Evolutionary conservation across 53 echinoderm and acorn worm species (phyloP).

Genomic region (Hippasteria phrygiana): DNA sequence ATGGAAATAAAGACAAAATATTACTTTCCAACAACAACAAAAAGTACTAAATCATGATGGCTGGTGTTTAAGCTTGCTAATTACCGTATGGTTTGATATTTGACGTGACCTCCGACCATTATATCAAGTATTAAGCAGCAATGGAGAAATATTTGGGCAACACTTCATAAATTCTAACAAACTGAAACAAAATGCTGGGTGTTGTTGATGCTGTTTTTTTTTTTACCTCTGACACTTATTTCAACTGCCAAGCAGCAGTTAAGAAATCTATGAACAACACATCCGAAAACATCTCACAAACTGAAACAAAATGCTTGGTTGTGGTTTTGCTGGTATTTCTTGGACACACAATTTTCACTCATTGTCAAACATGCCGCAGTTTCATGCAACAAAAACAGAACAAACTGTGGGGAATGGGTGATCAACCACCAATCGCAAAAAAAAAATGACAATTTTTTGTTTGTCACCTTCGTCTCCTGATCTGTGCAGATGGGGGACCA

Average conservation of each 20-base stretch:
- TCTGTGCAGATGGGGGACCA: constrained; percentile 88
- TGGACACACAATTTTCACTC: background rate
- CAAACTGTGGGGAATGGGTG: constrained; percentile 27
- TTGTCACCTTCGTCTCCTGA: constrained; percentile 61
- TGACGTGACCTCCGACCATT: too few species aligned
- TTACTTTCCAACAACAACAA: too few species aligned
- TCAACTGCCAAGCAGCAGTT: background rate
- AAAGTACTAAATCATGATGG: too few species aligned
- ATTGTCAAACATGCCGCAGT: constrained; percentile 28
- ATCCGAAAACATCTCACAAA: background rate
- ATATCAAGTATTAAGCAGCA: too few species aligned
- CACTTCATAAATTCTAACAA: background rate
- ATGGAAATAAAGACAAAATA: too few species aligned
- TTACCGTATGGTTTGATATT: too few species aligned
- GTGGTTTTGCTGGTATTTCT: background rate
- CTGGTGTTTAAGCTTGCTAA: too few species aligned
- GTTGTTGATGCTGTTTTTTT: too few species aligned
- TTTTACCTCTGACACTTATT: background rate
- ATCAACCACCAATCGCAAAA: constrained; percentile 26
- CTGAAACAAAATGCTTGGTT: background rate
- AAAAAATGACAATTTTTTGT: constrained; percentile 12
- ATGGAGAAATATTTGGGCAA: too few species aligned
- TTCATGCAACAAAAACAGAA: constrained; percentile 45
- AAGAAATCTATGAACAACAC: background rate
- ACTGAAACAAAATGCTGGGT: background rate